Evolutionary conservation across 1,140 invertebrate species (phyloP).

Genomic region (Drosophila erecta): DNA sequence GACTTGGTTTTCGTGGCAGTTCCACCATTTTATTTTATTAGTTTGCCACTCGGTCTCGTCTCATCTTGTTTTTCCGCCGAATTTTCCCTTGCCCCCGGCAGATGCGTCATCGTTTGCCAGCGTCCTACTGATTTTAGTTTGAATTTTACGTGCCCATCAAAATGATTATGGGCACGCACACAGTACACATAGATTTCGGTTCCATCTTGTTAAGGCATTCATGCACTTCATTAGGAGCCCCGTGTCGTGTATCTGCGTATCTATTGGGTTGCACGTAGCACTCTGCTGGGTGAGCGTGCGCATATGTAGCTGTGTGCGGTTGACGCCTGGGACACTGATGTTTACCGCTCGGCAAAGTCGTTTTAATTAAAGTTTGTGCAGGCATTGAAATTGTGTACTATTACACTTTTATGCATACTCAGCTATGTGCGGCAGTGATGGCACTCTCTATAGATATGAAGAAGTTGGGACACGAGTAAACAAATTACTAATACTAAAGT

Average conservation of each 20-base stretch:
- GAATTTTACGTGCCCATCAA: constrained; percentile 80
- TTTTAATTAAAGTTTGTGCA: constrained; percentile 79
- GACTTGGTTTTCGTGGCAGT: constrained; percentile 26
- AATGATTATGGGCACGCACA: constrained; percentile 72
- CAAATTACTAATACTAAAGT: not conserved
- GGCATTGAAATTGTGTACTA: constrained; percentile 71
- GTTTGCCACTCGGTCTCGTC: constrained; percentile 41
- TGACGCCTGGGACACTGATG: constrained; percentile 49
- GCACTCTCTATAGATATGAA: not conserved
- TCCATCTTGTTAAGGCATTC: constrained; percentile 67
- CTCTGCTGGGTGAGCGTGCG: not conserved
- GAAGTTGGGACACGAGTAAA: not conserved
- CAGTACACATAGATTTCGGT: constrained; percentile 22
- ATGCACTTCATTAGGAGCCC: constrained; percentile 77
- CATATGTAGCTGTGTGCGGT: constrained; percentile 3
- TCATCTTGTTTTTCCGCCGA: constrained; percentile 29
- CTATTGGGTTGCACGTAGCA: constrained; percentile 18
- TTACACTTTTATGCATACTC: constrained; percentile 46
- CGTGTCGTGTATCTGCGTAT: constrained; percentile 43
- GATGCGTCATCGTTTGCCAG: constrained; percentile 34
- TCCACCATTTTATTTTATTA: constrained; percentile 80
- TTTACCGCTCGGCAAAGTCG: constrained; percentile 68
- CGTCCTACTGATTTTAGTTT: constrained; percentile 80
- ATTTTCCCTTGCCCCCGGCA: constrained; percentile 28
- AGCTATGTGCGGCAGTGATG: constrained; percentile 12